A percentile compares a stretch with the other conserved stretches of the same genome.
Conservation (phyloP, 2,113 vertebrate species). For the Melanotaenia duboulayi region DNA sequence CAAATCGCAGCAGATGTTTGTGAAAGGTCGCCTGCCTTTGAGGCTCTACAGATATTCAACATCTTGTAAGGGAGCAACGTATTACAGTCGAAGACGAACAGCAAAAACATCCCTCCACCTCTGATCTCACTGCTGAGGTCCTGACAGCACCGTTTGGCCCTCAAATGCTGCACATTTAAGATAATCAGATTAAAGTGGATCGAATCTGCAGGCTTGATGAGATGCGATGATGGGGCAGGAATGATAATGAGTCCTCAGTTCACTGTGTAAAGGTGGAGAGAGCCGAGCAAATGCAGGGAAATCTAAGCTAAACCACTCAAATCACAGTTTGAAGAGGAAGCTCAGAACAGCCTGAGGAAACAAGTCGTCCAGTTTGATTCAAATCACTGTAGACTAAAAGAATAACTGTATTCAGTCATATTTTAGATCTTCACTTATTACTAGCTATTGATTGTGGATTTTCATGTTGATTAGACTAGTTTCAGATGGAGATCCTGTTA, state of each 20-base stretch:
- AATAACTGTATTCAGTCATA: background rate
- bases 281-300: conserved; percentile 16
- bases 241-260: conserved; percentile 68
- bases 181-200: conserved; percentile 67
- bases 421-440: background rate
- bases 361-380: background rate
- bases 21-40: conserved; percentile 39
- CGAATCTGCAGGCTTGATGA: conserved; percentile 37
- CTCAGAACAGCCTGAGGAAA: background rate
- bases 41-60: background rate
- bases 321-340: background rate
- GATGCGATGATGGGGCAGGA: conserved; percentile 44
- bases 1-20: conserved; percentile 36
- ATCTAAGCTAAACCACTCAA: conserved; percentile 22
- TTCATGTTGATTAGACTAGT: background rate
- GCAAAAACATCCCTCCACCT: background rate
- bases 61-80: background rate
- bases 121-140: conserved; percentile 14
- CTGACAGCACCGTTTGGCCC: background rate
- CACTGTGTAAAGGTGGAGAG: background rate
- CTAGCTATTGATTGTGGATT: background rate
- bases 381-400: no score
- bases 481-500: background rate
- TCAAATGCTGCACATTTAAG: conserved; percentile 20
- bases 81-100: conserved; percentile 15